A percentile compares a stretch with the other conserved stretches of the same genome.
Conservation (phyloP, 2,888 invertebrate genomes). For the Proisotoma minuta region DNA sequence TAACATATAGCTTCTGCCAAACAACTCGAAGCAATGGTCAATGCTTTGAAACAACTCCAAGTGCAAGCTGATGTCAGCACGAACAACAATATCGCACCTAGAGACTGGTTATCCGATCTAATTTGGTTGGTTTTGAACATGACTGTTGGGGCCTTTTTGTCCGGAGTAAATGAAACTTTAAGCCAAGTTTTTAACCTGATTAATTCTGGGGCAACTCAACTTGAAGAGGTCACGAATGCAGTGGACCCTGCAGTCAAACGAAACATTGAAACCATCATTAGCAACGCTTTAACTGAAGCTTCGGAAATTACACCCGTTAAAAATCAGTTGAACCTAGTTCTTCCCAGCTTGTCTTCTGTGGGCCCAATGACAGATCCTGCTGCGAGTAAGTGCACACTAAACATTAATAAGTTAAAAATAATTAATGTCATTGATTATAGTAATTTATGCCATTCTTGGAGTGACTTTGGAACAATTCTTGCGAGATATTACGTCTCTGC, state of each 20-base stretch:
- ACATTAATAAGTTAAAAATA: background rate
- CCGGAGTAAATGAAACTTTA: slow-evolving; percentile 7
- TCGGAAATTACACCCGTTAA: slow-evolving; percentile 7
- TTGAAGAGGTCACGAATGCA: background rate
- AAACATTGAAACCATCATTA: slow-evolving; percentile 12
- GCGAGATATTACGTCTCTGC: slow-evolving; percentile 5
- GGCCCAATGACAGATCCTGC: slow-evolving; percentile 1
- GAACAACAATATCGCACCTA: background rate
- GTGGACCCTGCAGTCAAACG: slow-evolving; percentile 10
- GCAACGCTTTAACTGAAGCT: slow-evolving; percentile 11
- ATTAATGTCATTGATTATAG: background rate
- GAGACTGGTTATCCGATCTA: slow-evolving; percentile 21
- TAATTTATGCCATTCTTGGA: slow-evolving; percentile 31
- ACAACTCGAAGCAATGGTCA: too few relatives aligned
- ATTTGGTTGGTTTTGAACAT: slow-evolving; percentile 10
- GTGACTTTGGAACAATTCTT: slow-evolving; percentile 27
- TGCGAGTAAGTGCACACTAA: too few relatives aligned
- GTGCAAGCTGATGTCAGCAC: too few relatives aligned
- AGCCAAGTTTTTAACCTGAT: background rate
- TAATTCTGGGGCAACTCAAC: background rate
- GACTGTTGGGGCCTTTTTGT: slow-evolving; percentile 17
- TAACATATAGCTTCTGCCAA: background rate
- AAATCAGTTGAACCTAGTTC: slow-evolving; percentile 16
- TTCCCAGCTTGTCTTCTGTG: slow-evolving; percentile 10
- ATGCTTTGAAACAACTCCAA: background rate